These are phyloP conservation scores for Brienomyrus longianalis DNA, from an alignment of 2,113 vertebrate genomes.

Conservation along the genomic window DNA sequence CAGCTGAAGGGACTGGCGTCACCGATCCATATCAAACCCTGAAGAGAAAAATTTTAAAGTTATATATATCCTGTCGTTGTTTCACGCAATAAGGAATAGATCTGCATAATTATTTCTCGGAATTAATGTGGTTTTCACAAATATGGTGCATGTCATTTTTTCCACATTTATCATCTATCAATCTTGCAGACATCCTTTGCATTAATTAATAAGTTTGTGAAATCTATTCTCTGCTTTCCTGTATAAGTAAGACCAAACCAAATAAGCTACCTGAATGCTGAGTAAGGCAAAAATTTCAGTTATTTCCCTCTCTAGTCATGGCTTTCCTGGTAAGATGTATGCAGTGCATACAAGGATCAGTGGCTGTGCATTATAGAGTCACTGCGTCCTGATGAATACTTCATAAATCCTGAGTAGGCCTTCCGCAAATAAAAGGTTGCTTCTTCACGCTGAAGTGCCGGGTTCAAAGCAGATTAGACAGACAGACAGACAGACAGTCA, in stretches of 20 bases:
- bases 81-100: not conserved
- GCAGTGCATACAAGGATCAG: not conserved
- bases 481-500: no score
- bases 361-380: not conserved
- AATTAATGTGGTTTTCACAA: not conserved
- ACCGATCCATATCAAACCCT: not conserved
- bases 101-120: not conserved
- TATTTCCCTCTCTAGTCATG: not conserved
- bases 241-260: not conserved
- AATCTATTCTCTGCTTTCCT: not conserved
- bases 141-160: not conserved
- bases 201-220: not conserved
- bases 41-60: not conserved
- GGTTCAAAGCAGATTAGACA: not conserved
- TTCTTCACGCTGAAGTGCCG: not conserved
- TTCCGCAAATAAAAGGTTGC: not conserved
- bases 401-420: not conserved
- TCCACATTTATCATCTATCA: not conserved
- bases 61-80: not conserved
- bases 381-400: not conserved
- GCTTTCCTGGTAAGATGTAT: not conserved
- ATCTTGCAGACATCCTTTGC: not conserved
- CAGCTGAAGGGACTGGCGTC: conserved; percentile 27
- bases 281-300: not conserved
- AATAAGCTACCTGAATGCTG: not conserved